Evolutionary conservation across 2,888 invertebrate species (phyloP).

Genomic region (Neocrepidodera transversa): DNA sequence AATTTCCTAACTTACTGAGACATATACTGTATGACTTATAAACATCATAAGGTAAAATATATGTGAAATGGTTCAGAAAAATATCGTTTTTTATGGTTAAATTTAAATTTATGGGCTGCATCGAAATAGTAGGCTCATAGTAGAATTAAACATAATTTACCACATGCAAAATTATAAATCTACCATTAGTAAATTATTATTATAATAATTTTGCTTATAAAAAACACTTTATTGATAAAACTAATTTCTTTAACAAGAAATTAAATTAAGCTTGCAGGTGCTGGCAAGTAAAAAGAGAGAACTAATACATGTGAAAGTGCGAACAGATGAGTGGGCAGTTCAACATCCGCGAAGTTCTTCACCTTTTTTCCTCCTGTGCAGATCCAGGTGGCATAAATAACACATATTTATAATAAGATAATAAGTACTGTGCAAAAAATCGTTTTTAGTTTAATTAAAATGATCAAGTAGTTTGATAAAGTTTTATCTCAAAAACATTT

Average conservation of each 20-base stretch:
- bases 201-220: no score
- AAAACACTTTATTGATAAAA: background rate
- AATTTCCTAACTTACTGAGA: no score
- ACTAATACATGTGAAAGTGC: conserved; percentile 61
- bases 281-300: conserved; percentile 46
- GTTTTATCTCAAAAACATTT: no score
- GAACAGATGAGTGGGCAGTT: conserved; percentile 53
- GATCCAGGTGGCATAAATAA: conserved; percentile 61
- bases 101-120: no score
- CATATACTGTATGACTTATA: no score
- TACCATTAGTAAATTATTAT: background rate
- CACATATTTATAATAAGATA: conserved; percentile 54
- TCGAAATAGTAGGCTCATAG: no score
- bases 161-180: background rate
- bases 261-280: conserved; percentile 2
- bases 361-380: conserved; percentile 70
- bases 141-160: no score
- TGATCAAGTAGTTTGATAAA: background rate
- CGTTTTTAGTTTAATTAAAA: background rate
- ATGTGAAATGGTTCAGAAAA: no score
- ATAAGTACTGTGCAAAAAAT: conserved; percentile 35
- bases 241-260: conserved; percentile 2
- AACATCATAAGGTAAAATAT: no score
- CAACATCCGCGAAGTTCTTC: conserved; percentile 64
- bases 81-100: no score